These are phyloP conservation scores for Papio anubis DNA, from an alignment of 2,113 vertebrate genomes.

Conservation along the genomic window DNA sequence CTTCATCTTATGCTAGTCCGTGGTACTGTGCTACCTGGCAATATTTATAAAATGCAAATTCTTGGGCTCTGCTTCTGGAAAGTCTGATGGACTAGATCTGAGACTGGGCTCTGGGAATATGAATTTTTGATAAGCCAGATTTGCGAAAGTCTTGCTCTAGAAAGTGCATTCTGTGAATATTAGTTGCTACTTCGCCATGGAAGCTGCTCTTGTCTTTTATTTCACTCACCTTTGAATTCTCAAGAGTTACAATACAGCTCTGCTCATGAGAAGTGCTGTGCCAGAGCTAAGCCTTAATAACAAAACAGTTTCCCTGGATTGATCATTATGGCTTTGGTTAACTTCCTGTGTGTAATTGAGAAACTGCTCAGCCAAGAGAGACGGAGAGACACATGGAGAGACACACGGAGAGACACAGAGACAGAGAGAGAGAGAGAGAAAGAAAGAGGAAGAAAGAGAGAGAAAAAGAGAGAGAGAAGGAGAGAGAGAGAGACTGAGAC, in stretches of 20 bases:
- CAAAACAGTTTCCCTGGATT: not conserved
- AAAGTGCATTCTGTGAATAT: not conserved
- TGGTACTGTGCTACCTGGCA: accelerated
- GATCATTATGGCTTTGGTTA: slow-evolving; percentile 45
- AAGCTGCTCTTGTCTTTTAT: not conserved
- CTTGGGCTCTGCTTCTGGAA: not conserved
- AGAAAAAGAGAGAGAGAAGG: too few relatives aligned
- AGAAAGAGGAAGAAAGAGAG: too few relatives aligned
- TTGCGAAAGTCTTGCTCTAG: not conserved
- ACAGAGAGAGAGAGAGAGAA: accelerated
- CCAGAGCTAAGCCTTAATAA: not conserved
- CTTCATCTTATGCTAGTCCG: not conserved
- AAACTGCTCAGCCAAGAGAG: not conserved
- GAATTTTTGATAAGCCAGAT: not conserved
- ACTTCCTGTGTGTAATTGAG: not conserved
- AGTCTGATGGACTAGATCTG: not conserved
- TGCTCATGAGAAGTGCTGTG: not conserved
- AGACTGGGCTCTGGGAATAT: not conserved
- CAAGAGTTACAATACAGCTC: not conserved
- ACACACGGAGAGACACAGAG: too few relatives aligned
- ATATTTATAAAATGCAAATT: not conserved
- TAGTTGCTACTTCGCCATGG: not conserved
- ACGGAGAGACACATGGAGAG: not conserved
- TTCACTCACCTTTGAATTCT: slow-evolving; percentile 28
- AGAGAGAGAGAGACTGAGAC: not conserved